phyloP scores from a whole-genome alignment of 2,888 invertebrate genomes.

The Bursaphelenchus okinawaensis region DNA sequence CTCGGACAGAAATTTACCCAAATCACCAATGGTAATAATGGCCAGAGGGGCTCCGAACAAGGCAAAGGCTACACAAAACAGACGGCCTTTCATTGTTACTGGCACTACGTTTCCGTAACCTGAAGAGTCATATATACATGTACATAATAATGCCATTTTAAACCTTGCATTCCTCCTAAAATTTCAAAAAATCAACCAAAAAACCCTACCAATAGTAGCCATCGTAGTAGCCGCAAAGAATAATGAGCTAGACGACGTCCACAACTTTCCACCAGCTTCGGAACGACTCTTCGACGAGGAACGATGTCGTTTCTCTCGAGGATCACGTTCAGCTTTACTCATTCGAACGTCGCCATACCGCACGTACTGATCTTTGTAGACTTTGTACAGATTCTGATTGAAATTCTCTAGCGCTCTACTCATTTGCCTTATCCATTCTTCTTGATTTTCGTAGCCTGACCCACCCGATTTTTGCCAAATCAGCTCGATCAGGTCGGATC shows the following conservation, averaged over 20 bases:
- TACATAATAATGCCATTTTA: too few species aligned
- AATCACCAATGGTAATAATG: conserved; percentile 58
- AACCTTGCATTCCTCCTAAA: not conserved
- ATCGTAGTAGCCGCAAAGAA: conserved; percentile 58
- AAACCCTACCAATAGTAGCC: conserved; percentile 53
- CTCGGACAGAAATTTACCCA: conserved; percentile 57
- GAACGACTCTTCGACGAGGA: conserved; percentile 33
- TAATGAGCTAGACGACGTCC: conserved; percentile 54
- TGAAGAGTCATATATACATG: conserved; percentile 12
- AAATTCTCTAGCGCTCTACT: conserved; percentile 40
- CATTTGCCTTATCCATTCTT: conserved; percentile 39
- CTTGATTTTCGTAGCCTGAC: conserved; percentile 19
- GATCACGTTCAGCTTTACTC: conserved; percentile 20
- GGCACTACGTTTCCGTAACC: conserved; percentile 58
- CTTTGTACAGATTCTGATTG: conserved; percentile 49
- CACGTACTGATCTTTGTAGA: conserved; percentile 56
- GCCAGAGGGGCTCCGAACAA: conserved; percentile 57
- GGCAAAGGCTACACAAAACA: conserved; percentile 57
- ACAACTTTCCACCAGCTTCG: conserved; percentile 52
- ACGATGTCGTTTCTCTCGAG: conserved; percentile 30
- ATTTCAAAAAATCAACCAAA: not conserved
- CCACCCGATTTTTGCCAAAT: conserved; percentile 28
- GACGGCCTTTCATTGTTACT: conserved; percentile 51
- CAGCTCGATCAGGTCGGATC: conserved; percentile 32
- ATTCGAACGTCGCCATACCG: conserved; percentile 49